Conservation (phyloP, 2,797 vertebrate genomes). For the Rhinogobio ventralis region DNA sequence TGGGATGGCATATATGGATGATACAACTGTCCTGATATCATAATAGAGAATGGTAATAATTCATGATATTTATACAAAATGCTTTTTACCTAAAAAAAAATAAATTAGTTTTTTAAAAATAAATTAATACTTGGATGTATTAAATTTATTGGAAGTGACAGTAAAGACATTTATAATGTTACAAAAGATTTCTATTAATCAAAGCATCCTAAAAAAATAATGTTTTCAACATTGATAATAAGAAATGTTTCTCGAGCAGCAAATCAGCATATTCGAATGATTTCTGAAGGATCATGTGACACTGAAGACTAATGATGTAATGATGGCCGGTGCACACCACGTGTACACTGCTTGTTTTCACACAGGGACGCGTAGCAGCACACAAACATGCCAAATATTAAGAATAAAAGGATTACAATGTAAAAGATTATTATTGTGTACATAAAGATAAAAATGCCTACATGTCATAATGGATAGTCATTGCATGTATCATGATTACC, state of each 20-base stretch:
- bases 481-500: too few species aligned
- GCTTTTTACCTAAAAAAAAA: background rate
- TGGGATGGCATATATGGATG: background rate
- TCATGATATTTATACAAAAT: background rate
- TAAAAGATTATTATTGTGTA: too few species aligned
- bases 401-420: too few species aligned
- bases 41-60: background rate
- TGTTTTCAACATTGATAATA: too few species aligned
- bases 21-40: background rate
- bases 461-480: too few species aligned
- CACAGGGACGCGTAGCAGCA: too few species aligned
- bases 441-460: too few species aligned
- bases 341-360: too few species aligned
- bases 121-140: too few species aligned
- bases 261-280: background rate
- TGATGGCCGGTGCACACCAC: too few species aligned
- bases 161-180: background rate
- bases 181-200: background rate
- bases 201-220: too few species aligned
- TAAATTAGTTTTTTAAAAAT: background rate
- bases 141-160: background rate
- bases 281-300: background rate
- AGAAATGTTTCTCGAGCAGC: background rate
- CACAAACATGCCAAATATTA: too few species aligned
- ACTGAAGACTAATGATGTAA: background rate